Base-by-base conservation (phyloP, 2,797 vertebrate genomes). In the Steatocranus sp. region DNA sequence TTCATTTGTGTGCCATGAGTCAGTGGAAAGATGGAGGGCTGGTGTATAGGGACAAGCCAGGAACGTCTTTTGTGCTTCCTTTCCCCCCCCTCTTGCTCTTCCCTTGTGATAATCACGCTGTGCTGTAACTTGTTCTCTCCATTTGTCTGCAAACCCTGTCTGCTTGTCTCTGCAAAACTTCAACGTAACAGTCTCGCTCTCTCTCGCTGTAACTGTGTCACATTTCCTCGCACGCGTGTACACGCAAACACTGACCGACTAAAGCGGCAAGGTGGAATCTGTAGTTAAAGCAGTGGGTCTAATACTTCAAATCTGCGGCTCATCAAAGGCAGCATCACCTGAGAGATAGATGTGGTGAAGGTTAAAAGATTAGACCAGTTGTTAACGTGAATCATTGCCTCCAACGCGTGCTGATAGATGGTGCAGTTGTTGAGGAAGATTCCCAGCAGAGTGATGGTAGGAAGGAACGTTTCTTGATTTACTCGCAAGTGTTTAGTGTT, bases 1-100 rank as follows among this genome's bases (percentile, higher is more conserved):
- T 96, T 93, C 88, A 89, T 94, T 91, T 86, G 91, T 91, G 80
- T 88, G 89, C 90, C 84, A 75, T 93, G 92, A 95, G 91, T 94
- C 92, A 93, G 89, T 93, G 92, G 91, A 92, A 93, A 88, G 88
- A 91, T 76, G 63, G 74, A 91, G 78, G 83, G 86, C 85, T 84
- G 63, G 53, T 83, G 89, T 68, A 78, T 77, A 88, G 84, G 85
- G 88, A 91, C 91, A 82, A 87, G 87, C 82, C 82, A 81, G 89
- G 88, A 89, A 90, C 84, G 78, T 81, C 87, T 92, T 94, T 92
- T 91, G 90, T 93, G 84, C 32, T 8, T 3, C 53, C 3, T 0
- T 32, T 8, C 20, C 61, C 36, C 70, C 38, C 78, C n/a, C 38
- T 5, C 7, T 5, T 5, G 46, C 54, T 82, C 61, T 80, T 87